Base-by-base conservation (phyloP, 2,113 vertebrate species). In the Tupaia tana region DNA sequence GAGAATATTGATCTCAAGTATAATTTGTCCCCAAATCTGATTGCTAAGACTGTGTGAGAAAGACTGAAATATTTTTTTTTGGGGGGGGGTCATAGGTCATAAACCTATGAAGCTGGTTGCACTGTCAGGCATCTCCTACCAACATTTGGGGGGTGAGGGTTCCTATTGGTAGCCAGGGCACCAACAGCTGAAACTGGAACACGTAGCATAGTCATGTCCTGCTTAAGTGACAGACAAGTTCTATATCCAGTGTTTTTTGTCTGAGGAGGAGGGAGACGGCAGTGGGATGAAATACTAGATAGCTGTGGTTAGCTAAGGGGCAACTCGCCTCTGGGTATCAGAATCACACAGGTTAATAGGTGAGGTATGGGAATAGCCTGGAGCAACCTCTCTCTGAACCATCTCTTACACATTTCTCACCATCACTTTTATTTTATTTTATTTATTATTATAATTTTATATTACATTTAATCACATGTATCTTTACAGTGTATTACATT, bases 171-270 rank as follows among this genome's bases (percentile, higher is more conserved):
- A 74, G 34, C 6, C n/a, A 19, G 59, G 11, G 82, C 61, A 66
- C 34, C 27, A 70, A 31, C 19, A 59, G 63, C 16, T 89, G 75
- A 94, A 87, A 94, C 9, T 56, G 71, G 52, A 79, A 67, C 56
- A 69, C 29, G 58, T 7, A 58, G 86, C 82, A 71, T 12, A 88
- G 59, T 71, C 56, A 84, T 6, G 79, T 71, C 34, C 73, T 84
- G 71, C 79, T 80, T 31, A 91, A 89, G 79, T 86, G n/a, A 93
- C 86, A 96, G 83, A 78, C 79, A 59, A 69, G 11, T 67, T 95
- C 64, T 89, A 19, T 56, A 71, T 80, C 54, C 89, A 84, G 86
- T 90, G 81, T 63, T 79, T 61, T 95, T 81, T 19, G 25, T 92
- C 73, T 87, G 69, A 70, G 59, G 29, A 86, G 20, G 66, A 13